phyloP scores from a whole-genome alignment of 2,113 vertebrate genomes.

The Numenius arquata region DNA sequence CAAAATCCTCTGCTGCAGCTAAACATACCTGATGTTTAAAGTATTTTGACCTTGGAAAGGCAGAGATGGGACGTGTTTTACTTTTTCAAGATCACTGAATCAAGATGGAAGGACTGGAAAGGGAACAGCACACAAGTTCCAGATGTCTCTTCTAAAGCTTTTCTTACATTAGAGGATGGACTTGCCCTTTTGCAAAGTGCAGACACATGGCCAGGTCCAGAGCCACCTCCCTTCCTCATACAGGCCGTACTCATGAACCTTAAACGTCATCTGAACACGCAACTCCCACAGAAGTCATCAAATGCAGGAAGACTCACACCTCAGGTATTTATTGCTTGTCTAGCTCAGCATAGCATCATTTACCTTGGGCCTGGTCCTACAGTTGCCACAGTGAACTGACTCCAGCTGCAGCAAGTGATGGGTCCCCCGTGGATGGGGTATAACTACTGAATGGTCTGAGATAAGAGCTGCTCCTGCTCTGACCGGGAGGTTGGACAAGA shows the following conservation, averaged over 20 bases:
- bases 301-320: not conserved
- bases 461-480: not conserved
- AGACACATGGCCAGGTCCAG: accelerated
- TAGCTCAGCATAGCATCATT: not conserved
- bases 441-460: not conserved
- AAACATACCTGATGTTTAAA: not conserved
- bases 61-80: not conserved
- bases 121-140: not conserved
- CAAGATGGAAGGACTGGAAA: not conserved
- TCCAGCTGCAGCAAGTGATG: not conserved
- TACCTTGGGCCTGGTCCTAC: not conserved
- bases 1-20: not conserved
- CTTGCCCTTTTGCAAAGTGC: not conserved
- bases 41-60: not conserved
- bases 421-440: too few relatives aligned
- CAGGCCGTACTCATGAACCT: accelerated
- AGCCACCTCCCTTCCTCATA: not conserved
- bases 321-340: not conserved
- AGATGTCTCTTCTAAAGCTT: not conserved
- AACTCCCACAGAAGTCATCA: not conserved
- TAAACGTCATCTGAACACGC: not conserved
- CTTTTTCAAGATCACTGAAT: not conserved
- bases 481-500: not conserved
- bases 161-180: not conserved
- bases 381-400: not conserved